Evolutionary conservation across 1,140 invertebrate species (phyloP), one percentile per base, ranked within the genome.

Genomic region (Hydropsyche tenuis): DNA sequence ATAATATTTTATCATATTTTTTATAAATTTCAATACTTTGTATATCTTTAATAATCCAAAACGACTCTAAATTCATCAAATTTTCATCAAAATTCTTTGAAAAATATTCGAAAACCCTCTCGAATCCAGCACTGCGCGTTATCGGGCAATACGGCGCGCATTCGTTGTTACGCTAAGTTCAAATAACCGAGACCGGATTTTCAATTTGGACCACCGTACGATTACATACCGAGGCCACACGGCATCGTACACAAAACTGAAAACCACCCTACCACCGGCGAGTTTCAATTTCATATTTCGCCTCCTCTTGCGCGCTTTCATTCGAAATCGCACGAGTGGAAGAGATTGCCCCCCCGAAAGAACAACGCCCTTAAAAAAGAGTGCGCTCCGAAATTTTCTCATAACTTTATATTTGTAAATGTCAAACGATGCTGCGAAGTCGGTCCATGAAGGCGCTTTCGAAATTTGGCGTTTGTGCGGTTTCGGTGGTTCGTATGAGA

Each of bases 181-280:
- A 74, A 77, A 77, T 73, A 73, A 73, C 69, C 69, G 53, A 69
- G 70, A 64, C 30, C 30, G 60, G 73, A 77, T 77, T 77, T 77
- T 74, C 75, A 77, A 77, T 77, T 74, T 74, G 45, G 73, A 74
- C 51, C 43, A 70, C 73, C 53, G 56, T 65, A 65, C 71, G 71
- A 73, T 73, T 73, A 73, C 71, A 65, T 73, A 60, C 30, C 71
- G 60, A 30, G 45, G 64, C 71, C 27, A 73, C 42, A 25, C 7
- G 25, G 23, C 16, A 53, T 43, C 68, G 1, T 46, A 64, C 16
- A 48, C 45, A 48, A 12, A 48, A 16, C 16, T 12, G 45, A 48
- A 48, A 48, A 48, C 16, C 45, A 4, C 4, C 27, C 1, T 5
- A n/a, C 37, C n/a, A 30, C 23, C 62, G 2, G n/a, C 22, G 20